These are phyloP conservation scores for Villa cingulata DNA, from an alignment of 2,888 invertebrate species.

Conservation along the genomic window DNA sequence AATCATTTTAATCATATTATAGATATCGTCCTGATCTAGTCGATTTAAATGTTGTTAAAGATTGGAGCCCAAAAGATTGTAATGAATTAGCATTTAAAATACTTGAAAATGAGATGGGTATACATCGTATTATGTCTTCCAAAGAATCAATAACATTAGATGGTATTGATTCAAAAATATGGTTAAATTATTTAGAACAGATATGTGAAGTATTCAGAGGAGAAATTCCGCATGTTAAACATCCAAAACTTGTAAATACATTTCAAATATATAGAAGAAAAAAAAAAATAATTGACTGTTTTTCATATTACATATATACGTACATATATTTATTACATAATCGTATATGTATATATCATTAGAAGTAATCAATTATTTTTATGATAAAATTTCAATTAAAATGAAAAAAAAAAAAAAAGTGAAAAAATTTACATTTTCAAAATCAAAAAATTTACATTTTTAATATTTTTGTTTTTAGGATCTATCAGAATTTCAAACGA, in stretches of 20 bases:
- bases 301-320: too few species aligned
- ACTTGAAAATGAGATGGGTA: slow-evolving; percentile 70
- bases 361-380: too few species aligned
- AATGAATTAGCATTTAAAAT: slow-evolving; percentile 77
- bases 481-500: slow-evolving; percentile 33
- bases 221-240: slow-evolving; percentile 73
- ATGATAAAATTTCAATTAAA: too few species aligned
- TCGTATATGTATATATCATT: too few species aligned
- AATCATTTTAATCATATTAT: too few species aligned
- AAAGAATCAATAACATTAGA: slow-evolving; percentile 44
- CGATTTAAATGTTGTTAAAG: slow-evolving; percentile 52
- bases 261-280: neutral
- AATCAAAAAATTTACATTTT: neutral
- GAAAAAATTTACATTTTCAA: too few species aligned
- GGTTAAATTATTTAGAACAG: slow-evolving; percentile 70
- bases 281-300: neutral
- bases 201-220: slow-evolving; percentile 84
- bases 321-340: too few species aligned
- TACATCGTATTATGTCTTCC: slow-evolving; percentile 57
- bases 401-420: too few species aligned
- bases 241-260: slow-evolving; percentile 48
- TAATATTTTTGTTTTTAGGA: slow-evolving; percentile 25
- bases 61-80: slow-evolving; percentile 50
- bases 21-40: slow-evolving; percentile 85
- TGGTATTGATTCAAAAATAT: slow-evolving; percentile 30